These are phyloP conservation scores for Dasyurus viverrinus DNA, from an alignment of 2,113 vertebrate species.

Conservation along the genomic window DNA sequence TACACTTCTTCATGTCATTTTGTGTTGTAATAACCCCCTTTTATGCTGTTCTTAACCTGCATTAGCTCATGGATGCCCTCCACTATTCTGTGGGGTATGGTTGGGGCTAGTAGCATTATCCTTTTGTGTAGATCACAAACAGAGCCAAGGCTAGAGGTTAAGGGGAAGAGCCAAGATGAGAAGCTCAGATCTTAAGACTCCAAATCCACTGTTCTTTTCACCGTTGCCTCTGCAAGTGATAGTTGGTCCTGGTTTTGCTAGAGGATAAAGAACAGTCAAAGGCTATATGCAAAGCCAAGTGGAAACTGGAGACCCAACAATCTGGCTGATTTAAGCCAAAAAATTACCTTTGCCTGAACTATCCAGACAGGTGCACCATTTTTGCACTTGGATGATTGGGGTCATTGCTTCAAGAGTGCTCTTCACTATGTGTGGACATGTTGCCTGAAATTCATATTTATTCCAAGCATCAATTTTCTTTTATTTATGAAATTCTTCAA, in stretches of 20 bases:
- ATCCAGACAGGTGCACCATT: background rate
- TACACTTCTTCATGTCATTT: background rate
- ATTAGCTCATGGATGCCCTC: background rate
- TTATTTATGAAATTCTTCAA: background rate
- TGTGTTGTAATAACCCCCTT: background rate
- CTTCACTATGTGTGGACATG: background rate
- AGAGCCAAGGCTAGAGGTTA: background rate
- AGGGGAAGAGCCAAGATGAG: background rate
- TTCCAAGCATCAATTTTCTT: constrained; percentile 2
- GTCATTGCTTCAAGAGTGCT: background rate
- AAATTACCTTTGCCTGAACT: background rate
- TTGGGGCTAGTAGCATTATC: background rate
- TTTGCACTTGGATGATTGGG: background rate
- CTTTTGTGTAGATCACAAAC: background rate
- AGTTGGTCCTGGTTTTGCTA: background rate
- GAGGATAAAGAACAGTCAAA: fast-evolving
- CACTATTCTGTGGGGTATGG: background rate
- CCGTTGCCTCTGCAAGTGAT: background rate
- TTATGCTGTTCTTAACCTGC: background rate
- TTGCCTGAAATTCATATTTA: background rate
- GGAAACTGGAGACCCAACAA: background rate
- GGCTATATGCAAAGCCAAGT: background rate
- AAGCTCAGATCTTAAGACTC: background rate
- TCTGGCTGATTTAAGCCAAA: background rate
- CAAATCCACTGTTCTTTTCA: background rate